These are phyloP conservation scores for Zaprionus inermis DNA, from an alignment of 1,140 invertebrate genomes.

Conservation along the genomic window DNA sequence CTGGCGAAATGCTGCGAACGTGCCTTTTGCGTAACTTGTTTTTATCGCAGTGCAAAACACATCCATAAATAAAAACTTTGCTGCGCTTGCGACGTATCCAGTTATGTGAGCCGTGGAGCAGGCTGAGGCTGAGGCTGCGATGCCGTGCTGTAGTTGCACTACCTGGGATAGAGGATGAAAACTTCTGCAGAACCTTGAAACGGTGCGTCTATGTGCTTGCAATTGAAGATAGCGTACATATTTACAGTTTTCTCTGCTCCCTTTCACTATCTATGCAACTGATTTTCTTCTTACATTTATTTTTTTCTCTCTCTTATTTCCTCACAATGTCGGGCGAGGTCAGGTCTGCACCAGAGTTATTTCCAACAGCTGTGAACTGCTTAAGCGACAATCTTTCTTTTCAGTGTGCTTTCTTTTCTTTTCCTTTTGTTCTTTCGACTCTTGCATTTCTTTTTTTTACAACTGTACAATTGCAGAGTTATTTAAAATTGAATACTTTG, in stretches of 20 bases:
- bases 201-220: constrained; percentile 35
- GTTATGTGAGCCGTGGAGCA: constrained; percentile 11
- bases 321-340: constrained; percentile 16
- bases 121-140: background rate
- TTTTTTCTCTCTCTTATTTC: background rate
- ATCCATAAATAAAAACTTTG: constrained; percentile 66
- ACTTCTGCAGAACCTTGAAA: constrained; percentile 40
- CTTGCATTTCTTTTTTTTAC: background rate
- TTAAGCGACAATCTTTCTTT: background rate
- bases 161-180: constrained; percentile 31
- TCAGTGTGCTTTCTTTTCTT: background rate
- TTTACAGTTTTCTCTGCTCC: constrained; percentile 1
- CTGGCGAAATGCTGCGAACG: constrained; percentile 28
- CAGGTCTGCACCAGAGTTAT: constrained; percentile 13
- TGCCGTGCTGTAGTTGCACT: background rate
- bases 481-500: constrained; percentile 6
- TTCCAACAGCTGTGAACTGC: constrained; percentile 14
- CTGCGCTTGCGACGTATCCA: constrained; percentile 27
- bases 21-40: constrained; percentile 62
- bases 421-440: background rate
- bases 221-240: constrained; percentile 38
- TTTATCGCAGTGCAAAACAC: constrained; percentile 63
- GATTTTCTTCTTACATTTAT: constrained; percentile 21
- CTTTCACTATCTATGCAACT: constrained; percentile 10
- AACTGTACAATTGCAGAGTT: constrained; percentile 2